Evolutionary conservation across 2,888 invertebrate species (phyloP).

Genomic region (Diaperis boleti): DNA sequence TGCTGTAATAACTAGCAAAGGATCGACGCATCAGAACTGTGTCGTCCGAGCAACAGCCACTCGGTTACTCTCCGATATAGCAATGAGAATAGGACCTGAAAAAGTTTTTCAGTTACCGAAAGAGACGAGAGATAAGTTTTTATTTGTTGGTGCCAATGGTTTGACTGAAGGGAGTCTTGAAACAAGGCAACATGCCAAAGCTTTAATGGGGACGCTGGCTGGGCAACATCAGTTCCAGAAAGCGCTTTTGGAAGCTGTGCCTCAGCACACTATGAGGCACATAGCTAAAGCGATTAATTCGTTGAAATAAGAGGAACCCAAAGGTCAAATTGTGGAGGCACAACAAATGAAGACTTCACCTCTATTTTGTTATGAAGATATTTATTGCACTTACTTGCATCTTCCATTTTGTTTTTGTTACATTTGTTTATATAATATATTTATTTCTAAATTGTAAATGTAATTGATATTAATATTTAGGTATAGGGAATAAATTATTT

Average conservation of each 20-base stretch:
- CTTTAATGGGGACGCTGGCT: slow-evolving; percentile 79
- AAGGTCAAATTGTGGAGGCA: too few species aligned
- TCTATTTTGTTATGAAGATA: slow-evolving; percentile 11
- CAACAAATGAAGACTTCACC: slow-evolving; percentile 21
- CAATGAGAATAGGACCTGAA: slow-evolving; percentile 80
- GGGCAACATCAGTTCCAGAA: slow-evolving; percentile 82
- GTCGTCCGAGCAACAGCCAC: slow-evolving; percentile 88
- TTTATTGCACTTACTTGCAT: slow-evolving; percentile 31
- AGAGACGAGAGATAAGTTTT: slow-evolving; percentile 83
- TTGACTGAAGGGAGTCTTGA: slow-evolving; percentile 89
- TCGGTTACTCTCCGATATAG: slow-evolving; percentile 79
- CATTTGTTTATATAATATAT: slow-evolving; percentile 23
- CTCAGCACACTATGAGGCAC: slow-evolving; percentile 81
- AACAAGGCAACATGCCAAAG: slow-evolving; percentile 82
- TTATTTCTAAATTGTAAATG: slow-evolving; percentile 12
- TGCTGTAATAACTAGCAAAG: slow-evolving; percentile 75
- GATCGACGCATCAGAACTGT: slow-evolving; percentile 86
- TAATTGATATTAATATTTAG: slow-evolving; percentile 6
- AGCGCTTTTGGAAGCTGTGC: slow-evolving; percentile 83
- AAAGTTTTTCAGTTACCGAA: slow-evolving; percentile 78
- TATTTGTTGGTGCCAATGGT: slow-evolving; percentile 85
- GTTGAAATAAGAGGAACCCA: slow-evolving; percentile 62
- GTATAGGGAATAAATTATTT: slow-evolving; percentile 15
- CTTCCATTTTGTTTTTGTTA: slow-evolving; percentile 35
- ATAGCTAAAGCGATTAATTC: slow-evolving; percentile 84